Percentiles rank a stretch among this genome's conserved stretches.
Evolutionary conservation across 2,888 invertebrate genomes (phyloP).

Genomic region (Clivina fossor): DNA sequence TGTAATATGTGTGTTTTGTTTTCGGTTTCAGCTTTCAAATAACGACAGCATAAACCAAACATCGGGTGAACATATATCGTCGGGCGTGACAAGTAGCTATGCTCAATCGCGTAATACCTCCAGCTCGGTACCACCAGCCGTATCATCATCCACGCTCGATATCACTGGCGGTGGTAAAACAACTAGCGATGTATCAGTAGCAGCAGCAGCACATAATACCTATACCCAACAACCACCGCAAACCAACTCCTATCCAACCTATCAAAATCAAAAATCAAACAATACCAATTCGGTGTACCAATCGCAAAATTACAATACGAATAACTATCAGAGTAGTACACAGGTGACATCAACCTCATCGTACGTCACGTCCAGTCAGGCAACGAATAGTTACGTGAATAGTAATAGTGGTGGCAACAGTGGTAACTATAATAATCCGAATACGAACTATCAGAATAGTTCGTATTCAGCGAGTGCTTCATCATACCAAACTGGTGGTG

Average conservation of each 20-base stretch:
- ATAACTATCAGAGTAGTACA: constrained; percentile 49
- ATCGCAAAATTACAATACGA: constrained; percentile 51
- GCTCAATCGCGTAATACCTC: constrained; percentile 49
- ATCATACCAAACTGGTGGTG: constrained; percentile 46
- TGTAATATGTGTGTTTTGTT: background rate
- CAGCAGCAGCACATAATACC: constrained; percentile 29
- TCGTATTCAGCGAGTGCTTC: constrained; percentile 48
- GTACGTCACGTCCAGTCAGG: constrained; percentile 43
- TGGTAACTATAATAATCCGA: constrained; percentile 47
- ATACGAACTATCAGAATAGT: constrained; percentile 48
- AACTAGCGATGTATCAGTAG: constrained; percentile 31
- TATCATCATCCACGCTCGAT: constrained; percentile 44
- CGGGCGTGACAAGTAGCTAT: constrained; percentile 50
- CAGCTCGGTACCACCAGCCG: constrained; percentile 39
- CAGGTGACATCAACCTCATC: constrained; percentile 55
- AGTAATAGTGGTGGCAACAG: constrained; percentile 48
- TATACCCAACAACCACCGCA: constrained; percentile 31
- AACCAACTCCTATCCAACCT: constrained; percentile 39
- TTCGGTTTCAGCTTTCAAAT: constrained; percentile 48
- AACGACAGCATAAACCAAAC: constrained; percentile 52
- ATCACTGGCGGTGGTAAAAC: constrained; percentile 36
- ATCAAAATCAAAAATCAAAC: constrained; percentile 49
- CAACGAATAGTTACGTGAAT: constrained; percentile 49
- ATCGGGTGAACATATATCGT: constrained; percentile 50
- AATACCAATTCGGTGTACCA: constrained; percentile 55